Evolutionary conservation across 2,113 vertebrate species (phyloP).

Genomic region (Regulus satrapa): DNA sequence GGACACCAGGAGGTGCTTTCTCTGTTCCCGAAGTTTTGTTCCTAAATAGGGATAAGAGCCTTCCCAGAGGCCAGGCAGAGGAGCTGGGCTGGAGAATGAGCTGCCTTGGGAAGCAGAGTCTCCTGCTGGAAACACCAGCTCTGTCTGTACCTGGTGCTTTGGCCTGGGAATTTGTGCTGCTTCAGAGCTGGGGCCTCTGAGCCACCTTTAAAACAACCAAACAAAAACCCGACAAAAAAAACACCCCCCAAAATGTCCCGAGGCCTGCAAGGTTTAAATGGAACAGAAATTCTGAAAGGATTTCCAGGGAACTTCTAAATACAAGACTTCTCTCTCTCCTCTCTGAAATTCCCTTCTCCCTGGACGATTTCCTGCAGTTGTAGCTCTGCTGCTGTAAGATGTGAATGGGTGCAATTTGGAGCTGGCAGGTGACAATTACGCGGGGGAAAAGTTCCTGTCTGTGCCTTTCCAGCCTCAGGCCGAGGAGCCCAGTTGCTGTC

Average conservation of each 20-base stretch:
- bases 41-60: rapidly evolving
- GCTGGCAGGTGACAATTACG: neutral
- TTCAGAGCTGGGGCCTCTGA: neutral
- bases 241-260: neutral
- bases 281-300: neutral
- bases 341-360: slow-evolving; percentile 1
- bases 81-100: neutral
- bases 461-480: neutral
- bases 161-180: neutral
- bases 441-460: neutral
- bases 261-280: neutral
- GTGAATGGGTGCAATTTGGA: neutral
- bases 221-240: neutral
- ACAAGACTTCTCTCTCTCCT: neutral
- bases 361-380: slow-evolving; percentile 23
- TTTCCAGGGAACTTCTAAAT: neutral
- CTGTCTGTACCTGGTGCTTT: neutral
- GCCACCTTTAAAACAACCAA: neutral
- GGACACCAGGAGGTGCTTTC: rapidly evolving
- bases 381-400: neutral
- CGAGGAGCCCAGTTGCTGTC: neutral
- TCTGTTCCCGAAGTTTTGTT: neutral
- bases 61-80: neutral
- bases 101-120: neutral
- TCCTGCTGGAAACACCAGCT: neutral